Conservation (phyloP, 2,888 invertebrate genomes). For the Hermodice carunculata region DNA sequence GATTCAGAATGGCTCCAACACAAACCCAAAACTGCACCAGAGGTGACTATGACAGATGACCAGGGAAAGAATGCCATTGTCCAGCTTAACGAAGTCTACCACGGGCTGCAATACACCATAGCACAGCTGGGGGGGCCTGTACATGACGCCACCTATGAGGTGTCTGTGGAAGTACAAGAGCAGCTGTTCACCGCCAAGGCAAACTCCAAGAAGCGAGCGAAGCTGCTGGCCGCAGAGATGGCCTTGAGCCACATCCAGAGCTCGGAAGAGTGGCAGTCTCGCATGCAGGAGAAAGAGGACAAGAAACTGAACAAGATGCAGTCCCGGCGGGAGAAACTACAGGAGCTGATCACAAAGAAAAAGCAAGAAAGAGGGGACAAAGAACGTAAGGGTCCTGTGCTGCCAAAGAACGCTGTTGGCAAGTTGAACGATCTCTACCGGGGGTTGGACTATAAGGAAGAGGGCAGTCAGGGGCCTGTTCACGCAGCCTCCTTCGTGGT, state of each 20-base stretch:
- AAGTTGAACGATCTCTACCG: slow-evolving; percentile 17
- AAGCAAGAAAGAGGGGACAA: not conserved
- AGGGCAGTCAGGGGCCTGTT: slow-evolving; percentile 10
- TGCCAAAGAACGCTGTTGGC: slow-evolving; percentile 24
- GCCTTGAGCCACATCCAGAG: not conserved
- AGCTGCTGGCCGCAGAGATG: slow-evolving; percentile 10
- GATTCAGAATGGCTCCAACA: not conserved
- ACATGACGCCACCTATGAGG: slow-evolving; percentile 5
- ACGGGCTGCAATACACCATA: slow-evolving; percentile 17
- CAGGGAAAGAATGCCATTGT: slow-evolving; percentile 22
- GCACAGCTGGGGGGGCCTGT: not conserved
- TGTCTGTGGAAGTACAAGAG: not conserved
- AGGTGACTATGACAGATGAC: too few relatives aligned
- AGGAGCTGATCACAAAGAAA: not conserved
- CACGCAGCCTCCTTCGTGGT: slow-evolving; percentile 13
- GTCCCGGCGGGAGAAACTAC: not conserved
- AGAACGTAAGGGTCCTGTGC: not conserved
- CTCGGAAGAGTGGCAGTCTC: not conserved
- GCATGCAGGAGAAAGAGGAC: too few relatives aligned
- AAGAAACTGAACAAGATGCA: too few relatives aligned
- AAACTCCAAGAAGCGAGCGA: slow-evolving; percentile 18
- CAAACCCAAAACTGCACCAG: not conserved
- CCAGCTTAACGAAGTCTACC: slow-evolving; percentile 22
- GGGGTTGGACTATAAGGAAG: slow-evolving; percentile 3
- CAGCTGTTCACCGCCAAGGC: slow-evolving; percentile 5